Evolutionary conservation across 2,888 invertebrate species (phyloP), one percentile per base, ranked within the genome.

Genomic region (Ferrisia virgata): DNA sequence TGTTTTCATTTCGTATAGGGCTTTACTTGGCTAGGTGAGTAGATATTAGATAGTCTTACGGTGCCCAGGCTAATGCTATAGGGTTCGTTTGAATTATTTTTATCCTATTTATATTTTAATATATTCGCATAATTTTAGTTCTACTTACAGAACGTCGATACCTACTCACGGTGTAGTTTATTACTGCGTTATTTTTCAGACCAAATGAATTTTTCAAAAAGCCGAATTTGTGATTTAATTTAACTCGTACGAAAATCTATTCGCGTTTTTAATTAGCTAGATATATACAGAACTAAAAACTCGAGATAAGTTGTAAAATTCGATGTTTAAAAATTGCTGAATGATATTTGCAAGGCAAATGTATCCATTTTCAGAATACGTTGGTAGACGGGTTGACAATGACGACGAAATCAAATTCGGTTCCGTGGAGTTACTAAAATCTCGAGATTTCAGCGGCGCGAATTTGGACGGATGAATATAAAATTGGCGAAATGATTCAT

Each of bases 401-500:
- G 47, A n/a, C 22, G 53, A 53, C 53, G 6, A 53, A 22, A 36
- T 53, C 11, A 15, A 76, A 36, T 76, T 76, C 36, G 36, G 31
- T 36, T 8, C 72, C 31, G 28, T 28, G 13, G 28, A 64, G 28
- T 64, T 31, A 64, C 72, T 76, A 9, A 76, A 76, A 36, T 36
- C 36, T 9, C 36, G 18, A 76, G 72, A 76, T 64, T 64, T 76
- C 36, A n/a, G n/a, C n/a, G n/a, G n/a, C n/a, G 53, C 47, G n/a
- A 47, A 72, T 76, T n/a, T 36, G 64, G 28, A 28, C 72, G 36
- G 28, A 36, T 33, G 28, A 76, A 36, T 76, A 15, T 28, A 36
- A 76, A 76, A 36, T 76, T 76, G 33, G 33, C 18, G 64, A 76
- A 76, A 76, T 76, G 36, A 76, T 76, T 76, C 28, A 76, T 76